phyloP scores from a whole-genome alignment of 2,797 vertebrate species.

The Stomatorhinus walkeri region DNA sequence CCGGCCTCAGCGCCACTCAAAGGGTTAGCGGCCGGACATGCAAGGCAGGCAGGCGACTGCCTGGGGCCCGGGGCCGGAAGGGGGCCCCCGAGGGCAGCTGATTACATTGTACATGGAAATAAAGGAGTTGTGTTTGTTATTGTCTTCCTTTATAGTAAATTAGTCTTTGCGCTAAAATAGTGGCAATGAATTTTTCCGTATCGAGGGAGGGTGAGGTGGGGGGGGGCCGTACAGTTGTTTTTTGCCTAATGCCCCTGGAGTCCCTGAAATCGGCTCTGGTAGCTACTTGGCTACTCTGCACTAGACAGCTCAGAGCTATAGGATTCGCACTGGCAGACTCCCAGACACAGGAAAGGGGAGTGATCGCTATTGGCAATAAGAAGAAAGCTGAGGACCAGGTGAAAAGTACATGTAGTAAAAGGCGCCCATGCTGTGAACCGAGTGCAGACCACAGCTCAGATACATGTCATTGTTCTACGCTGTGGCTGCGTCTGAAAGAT shows the following conservation, averaged over 20 bases:
- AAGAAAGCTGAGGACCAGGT: background rate
- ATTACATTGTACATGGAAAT: background rate
- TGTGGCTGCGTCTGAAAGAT: background rate
- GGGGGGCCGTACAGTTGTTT: background rate
- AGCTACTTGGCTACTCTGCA: background rate
- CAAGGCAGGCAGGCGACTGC: background rate
- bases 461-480: background rate
- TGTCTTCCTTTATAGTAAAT: background rate
- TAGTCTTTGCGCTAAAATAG: background rate
- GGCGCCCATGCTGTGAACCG: background rate
- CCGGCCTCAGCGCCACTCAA: slow-evolving; percentile 30
- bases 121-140: background rate
- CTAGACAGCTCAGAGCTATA: background rate
- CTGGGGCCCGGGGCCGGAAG: background rate
- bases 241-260: background rate
- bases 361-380: background rate
- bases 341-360: background rate
- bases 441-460: background rate
- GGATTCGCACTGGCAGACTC: background rate
- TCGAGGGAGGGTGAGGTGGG: background rate
- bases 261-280: background rate
- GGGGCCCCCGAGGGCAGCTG: background rate
- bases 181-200: background rate
- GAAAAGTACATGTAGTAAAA: background rate
- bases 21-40: background rate